A percentile compares a stretch with the other conserved stretches of the same genome.
phyloP scores from a whole-genome alignment of 2,797 vertebrate genomes.

The Acanthurus leucopareius region DNA sequence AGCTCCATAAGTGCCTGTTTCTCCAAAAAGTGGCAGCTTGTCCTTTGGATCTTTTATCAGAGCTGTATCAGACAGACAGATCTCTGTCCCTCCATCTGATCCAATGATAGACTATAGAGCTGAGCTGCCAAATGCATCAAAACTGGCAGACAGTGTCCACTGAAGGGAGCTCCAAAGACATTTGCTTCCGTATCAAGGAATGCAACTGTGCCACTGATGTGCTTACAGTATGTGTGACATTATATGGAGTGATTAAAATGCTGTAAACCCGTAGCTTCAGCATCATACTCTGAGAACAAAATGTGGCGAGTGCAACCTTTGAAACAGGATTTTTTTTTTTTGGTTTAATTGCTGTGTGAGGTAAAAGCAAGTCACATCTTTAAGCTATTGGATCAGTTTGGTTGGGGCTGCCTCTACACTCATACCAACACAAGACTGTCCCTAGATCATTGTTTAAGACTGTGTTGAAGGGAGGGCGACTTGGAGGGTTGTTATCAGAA shows the following conservation, averaged over 20 bases:
- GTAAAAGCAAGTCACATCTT: not conserved
- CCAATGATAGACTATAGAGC: conserved; percentile 39
- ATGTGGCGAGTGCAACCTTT: conserved; percentile 26
- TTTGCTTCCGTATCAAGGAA: conserved; percentile 26
- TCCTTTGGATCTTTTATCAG: conserved; percentile 46
- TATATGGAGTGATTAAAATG: conserved; percentile 8
- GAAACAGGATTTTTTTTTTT: conserved; percentile 26
- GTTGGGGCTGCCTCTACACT: conserved; percentile 18
- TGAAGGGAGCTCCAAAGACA: conserved; percentile 28
- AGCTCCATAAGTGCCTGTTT: conserved; percentile 19
- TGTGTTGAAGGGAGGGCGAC: conserved; percentile 55
- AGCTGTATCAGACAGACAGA: conserved; percentile 48
- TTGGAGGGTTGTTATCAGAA: conserved; percentile 80
- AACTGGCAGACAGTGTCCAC: conserved; percentile 34
- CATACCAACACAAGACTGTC: conserved; percentile 30
- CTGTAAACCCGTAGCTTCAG: not conserved
- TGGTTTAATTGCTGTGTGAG: conserved; percentile 48
- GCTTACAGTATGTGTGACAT: conserved; percentile 35
- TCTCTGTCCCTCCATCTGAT: conserved; percentile 42
- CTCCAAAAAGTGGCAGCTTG: conserved; percentile 42
- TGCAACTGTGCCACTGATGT: conserved; percentile 33
- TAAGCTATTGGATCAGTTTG: conserved; percentile 36
- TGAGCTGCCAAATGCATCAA: conserved; percentile 46
- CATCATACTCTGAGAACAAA: not conserved
- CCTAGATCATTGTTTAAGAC: conserved; percentile 56